Conservation (phyloP, 2,113 vertebrate genomes). For the Campylomormyrus numenius region DNA sequence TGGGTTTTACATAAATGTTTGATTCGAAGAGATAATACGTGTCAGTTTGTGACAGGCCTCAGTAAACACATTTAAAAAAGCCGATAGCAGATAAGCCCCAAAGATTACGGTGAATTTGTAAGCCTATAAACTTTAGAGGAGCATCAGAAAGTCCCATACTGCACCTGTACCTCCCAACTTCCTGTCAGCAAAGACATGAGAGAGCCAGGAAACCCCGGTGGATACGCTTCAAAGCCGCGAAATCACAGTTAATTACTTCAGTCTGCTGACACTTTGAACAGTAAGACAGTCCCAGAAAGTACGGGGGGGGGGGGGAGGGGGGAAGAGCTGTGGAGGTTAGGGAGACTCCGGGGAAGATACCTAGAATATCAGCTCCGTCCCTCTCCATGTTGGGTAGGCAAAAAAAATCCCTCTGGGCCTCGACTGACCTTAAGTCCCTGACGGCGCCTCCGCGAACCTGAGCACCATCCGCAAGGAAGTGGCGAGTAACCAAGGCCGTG, state of each 20-base stretch:
- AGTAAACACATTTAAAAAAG: not conserved
- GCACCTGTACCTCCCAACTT: not conserved
- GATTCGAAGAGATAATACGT: not conserved
- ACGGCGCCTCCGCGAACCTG: not conserved
- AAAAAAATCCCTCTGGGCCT: not conserved
- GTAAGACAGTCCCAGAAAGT: conserved; percentile 4
- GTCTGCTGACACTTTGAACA: conserved; percentile 7
- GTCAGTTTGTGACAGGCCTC: not conserved
- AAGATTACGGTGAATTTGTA: not conserved
- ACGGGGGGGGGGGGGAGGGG: not conserved
- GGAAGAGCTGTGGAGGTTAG: not conserved
- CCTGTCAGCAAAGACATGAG: not conserved
- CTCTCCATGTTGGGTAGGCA: not conserved
- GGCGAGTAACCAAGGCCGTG: too few relatives aligned
- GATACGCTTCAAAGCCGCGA: not conserved
- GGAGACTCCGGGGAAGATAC: too few relatives aligned
- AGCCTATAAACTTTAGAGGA: not conserved
- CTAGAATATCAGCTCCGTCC: too few relatives aligned
- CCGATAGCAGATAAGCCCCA: not conserved
- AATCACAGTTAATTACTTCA: conserved; percentile 2
- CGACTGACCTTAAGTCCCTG: not conserved
- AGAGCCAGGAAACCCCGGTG: not conserved
- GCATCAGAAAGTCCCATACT: not conserved
- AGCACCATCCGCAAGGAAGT: not conserved
- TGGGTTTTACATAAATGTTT: not conserved